Evolutionary conservation across 2,113 vertebrate genomes (phyloP), one percentile per base, ranked within the genome.

Genomic region (Protomyctophum bolini): DNA sequence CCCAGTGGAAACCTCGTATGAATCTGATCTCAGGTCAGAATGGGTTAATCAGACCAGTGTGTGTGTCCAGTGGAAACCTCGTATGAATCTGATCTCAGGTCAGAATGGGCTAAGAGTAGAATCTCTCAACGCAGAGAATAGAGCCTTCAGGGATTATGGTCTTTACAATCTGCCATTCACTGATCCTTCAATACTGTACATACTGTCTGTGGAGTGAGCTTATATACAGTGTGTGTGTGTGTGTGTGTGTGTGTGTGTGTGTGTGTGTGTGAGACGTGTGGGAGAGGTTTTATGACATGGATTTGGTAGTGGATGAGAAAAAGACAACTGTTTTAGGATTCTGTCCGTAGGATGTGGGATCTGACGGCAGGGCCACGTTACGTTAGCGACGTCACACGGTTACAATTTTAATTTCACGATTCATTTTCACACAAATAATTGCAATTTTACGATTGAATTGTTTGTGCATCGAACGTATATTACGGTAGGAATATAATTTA

Each of bases 171-270:
- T 86, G 78, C 58, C 14, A 15, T 87, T 80, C 86, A 86, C 88
- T 89, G 88, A 92, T 89, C 91, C 87, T 91, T 79, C 79, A 92
- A 92, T 86, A 41, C 33, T 41, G 33, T 6, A 91, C 88, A 88
- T 81, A 90, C 87, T 86, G 89, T 88, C 91, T 80, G 63, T 66
- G 77, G 79, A 85, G 89, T 90, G 87, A 87, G 89, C 86, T 91
- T 92, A n/a, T n/a, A n/a, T n/a, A 88, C 80, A 82, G 84, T 28
- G 15, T 12, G 14, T 9, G 41, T 21, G 21, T 21, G 21, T 21
- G 21, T 21, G 21, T 21, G 21, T 21, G 21, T 21, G 21, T 21
- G 21, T 21, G 21, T 21, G 21, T 21, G 21, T 21, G 21, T 21
- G 21, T 21, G 21, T 21, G 21, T 21, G 21, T 21, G 21, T 21